These are phyloP conservation scores for Illadopsis cleaveri DNA, from an alignment of 2,113 vertebrate genomes.

Conservation along the genomic window DNA sequence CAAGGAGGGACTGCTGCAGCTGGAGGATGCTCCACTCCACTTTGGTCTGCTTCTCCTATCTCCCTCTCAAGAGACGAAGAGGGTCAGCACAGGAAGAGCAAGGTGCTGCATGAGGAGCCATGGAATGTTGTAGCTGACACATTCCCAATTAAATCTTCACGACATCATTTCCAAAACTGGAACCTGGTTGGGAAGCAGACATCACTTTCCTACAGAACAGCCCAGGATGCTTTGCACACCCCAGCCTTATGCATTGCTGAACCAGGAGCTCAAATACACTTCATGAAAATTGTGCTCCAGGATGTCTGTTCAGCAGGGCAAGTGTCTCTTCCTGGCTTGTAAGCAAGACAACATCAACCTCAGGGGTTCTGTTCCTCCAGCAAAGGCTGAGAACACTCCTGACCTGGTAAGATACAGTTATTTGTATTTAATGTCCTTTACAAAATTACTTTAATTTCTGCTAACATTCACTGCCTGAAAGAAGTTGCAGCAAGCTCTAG, in stretches of 20 bases:
- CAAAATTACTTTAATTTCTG: constrained; percentile 31
- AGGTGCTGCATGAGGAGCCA: neutral
- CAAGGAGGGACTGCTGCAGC: neutral
- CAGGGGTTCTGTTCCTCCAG: neutral
- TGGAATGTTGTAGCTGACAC: neutral
- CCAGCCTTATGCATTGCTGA: rapidly evolving
- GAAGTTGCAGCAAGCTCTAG: neutral
- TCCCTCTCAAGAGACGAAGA: neutral
- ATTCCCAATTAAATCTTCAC: neutral
- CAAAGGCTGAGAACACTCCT: neutral
- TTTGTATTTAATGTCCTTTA: constrained; percentile 36
- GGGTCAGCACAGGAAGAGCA: neutral
- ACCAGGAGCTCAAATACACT: neutral
- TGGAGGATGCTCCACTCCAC: neutral
- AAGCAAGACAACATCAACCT: neutral
- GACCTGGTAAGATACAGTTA: neutral
- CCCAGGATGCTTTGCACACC: neutral
- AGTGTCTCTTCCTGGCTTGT: neutral
- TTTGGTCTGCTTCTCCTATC: neutral
- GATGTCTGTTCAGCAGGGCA: neutral
- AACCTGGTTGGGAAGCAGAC: neutral
- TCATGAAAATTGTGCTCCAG: neutral
- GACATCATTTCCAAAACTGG: neutral
- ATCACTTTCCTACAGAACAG: neutral
- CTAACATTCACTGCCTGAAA: neutral